Percentiles rank a stretch among this genome's conserved stretches.
These are phyloP conservation scores for Leucophenga varia DNA, from an alignment of 1,140 invertebrate genomes.

Conservation along the genomic window DNA sequence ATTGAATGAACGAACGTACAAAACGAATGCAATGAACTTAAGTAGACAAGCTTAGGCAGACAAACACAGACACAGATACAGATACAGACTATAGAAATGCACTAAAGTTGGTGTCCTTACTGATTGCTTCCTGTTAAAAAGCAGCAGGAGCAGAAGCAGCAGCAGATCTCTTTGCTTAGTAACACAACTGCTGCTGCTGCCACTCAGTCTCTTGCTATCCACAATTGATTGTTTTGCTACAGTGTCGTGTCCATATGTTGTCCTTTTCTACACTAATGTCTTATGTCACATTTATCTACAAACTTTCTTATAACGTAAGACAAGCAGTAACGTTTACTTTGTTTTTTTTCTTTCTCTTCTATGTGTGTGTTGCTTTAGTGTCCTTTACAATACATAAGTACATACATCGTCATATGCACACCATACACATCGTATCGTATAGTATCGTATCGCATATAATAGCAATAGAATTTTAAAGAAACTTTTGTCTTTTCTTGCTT, in stretches of 20 bases:
- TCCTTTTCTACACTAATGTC: conserved; percentile 38
- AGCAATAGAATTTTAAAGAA: too few species aligned
- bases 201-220: background rate
- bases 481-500: too few species aligned
- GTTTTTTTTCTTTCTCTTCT: background rate
- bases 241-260: conserved; percentile 13
- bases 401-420: too few species aligned
- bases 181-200: too few species aligned
- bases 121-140: conserved; percentile 53
- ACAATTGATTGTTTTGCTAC: background rate
- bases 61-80: too few species aligned
- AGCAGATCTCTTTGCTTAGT: too few species aligned
- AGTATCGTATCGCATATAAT: too few species aligned
- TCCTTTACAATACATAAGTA: background rate
- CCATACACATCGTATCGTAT: too few species aligned
- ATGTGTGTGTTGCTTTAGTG: background rate
- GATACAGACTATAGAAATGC: conserved; percentile 46
- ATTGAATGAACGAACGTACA: conserved; percentile 33
- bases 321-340: too few species aligned
- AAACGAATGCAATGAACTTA: background rate
- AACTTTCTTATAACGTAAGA: conserved; percentile 34
- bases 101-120: conserved; percentile 50
- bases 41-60: conserved; percentile 20
- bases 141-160: too few species aligned
- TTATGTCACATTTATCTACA: conserved; percentile 51